These are phyloP conservation scores for Pseudomyrmex concolor DNA, from an alignment of 1,140 invertebrate species.

Conservation along the genomic window DNA sequence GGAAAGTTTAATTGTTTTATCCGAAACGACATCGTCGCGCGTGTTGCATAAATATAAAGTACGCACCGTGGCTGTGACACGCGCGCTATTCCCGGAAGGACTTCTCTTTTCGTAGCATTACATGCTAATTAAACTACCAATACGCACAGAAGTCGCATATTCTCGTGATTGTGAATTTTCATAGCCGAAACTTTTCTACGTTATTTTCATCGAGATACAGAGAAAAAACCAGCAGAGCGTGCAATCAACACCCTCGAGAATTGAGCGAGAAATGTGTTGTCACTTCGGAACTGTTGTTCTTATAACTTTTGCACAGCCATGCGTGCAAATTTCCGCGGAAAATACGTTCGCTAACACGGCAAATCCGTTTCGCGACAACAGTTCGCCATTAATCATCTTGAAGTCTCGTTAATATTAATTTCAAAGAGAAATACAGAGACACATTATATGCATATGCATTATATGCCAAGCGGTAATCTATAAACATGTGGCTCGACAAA, in stretches of 20 bases:
- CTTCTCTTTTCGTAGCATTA: too few species aligned
- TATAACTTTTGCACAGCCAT: neutral
- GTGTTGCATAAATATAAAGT: neutral
- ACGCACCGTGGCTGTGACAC: neutral
- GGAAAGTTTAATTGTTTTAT: conserved; percentile 38
- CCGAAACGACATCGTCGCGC: neutral
- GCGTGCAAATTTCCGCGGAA: conserved; percentile 17
- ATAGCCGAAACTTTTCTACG: neutral
- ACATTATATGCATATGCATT: conserved; percentile 15
- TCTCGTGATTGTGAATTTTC: too few species aligned
- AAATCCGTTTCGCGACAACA: conserved; percentile 38
- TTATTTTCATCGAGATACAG: neutral
- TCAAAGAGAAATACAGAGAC: conserved; percentile 46
- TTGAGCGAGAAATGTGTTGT: neutral
- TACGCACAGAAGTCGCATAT: neutral
- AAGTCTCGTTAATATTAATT: conserved; percentile 54
- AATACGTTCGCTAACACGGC: conserved; percentile 7
- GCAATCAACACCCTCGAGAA: neutral
- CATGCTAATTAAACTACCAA: conserved; percentile 21
- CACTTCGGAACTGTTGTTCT: neutral
- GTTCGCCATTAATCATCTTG: conserved; percentile 46
- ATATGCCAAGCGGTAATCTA: conserved; percentile 13
- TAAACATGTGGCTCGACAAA: conserved; percentile 38
- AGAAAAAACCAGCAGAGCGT: neutral
- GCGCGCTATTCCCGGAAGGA: neutral